Evolutionary conservation across 2,797 vertebrate species (phyloP), one percentile per base, ranked within the genome.

Genomic region (Ambastaia sidthimunki): DNA sequence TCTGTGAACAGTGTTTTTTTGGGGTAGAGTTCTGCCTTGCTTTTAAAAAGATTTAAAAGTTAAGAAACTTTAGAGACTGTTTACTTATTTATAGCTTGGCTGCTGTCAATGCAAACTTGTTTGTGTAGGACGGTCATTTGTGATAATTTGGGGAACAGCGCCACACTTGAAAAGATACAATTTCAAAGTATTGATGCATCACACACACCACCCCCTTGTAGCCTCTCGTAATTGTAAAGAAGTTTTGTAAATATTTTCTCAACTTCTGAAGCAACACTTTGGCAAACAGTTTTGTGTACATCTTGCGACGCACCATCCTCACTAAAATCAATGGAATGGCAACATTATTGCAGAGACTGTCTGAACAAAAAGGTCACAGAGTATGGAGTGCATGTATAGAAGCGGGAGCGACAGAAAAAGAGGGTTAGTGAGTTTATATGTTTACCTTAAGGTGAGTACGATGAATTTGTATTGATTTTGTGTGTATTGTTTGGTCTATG

Each of bases 321-420:
- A 19, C 19, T 10, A 10, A 23, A 57, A 21, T 57, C 55, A 59
- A 59, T 25, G 3, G 55, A 25, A 12, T 59, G 12, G 21, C 9
- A 59, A 21, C 4, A 41, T 41, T 41, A 41, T 9, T 41, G 37
- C 37, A 10, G n/a, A 76, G 18, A 18, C n/a, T 13, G 71, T 69
- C 74, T 71, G 54, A 76, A 72, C 57, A 23, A 67, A 81, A 85
- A 85, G 84, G 76, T 84, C 70, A 83, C 63, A 50, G 41, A 74
- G 66, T 54, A 31, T 34, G 31, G 6, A 70, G 37, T 68, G 15
- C 65, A 31, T 52, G n/a, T 37, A n/a, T 19, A 63, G 59, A 44
- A 60, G 55, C 9, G 1, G 75, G 50, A 59, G 48, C 21, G 65
- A 80, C 10, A 80, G 16, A 79, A 12, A 41, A n/a, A 44, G 25